Conservation (phyloP, 2,797 vertebrate species). For the Eurystomus glaucurus region DNA sequence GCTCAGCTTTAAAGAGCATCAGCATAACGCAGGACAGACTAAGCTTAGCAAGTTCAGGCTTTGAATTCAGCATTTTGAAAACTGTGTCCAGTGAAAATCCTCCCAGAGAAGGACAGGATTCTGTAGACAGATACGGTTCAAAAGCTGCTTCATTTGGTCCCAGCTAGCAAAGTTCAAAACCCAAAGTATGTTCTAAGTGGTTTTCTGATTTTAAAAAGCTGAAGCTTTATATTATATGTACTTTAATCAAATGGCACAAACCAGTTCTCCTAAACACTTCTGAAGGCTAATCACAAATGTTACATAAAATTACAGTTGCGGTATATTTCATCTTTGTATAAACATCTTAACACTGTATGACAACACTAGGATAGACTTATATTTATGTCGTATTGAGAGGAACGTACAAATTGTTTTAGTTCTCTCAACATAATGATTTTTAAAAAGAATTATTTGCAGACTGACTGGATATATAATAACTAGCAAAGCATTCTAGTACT, state of each 20-base stretch:
- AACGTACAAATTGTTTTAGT: background rate
- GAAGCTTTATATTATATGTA: background rate
- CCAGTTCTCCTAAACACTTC: background rate
- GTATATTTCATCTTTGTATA: background rate
- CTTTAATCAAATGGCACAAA: background rate
- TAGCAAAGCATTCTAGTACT: background rate
- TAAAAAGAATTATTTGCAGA: background rate
- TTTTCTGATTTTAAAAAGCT: background rate
- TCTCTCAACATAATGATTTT: background rate
- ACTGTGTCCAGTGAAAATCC: background rate
- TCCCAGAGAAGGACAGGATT: background rate
- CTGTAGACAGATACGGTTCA: background rate
- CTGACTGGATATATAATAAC: background rate
- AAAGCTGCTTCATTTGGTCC: background rate
- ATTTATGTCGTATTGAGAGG: background rate
- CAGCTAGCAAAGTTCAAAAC: background rate
- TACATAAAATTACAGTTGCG: background rate
- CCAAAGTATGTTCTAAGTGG: background rate
- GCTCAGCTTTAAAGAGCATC: background rate
- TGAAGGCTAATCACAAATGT: background rate
- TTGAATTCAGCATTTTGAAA: background rate
- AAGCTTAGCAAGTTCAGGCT: background rate
- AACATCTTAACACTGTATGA: background rate
- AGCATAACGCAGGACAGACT: background rate
- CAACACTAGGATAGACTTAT: fast-evolving